Evolutionary conservation across 2,888 invertebrate genomes (phyloP).

Genomic region (Perizoma flavofasciatum): DNA sequence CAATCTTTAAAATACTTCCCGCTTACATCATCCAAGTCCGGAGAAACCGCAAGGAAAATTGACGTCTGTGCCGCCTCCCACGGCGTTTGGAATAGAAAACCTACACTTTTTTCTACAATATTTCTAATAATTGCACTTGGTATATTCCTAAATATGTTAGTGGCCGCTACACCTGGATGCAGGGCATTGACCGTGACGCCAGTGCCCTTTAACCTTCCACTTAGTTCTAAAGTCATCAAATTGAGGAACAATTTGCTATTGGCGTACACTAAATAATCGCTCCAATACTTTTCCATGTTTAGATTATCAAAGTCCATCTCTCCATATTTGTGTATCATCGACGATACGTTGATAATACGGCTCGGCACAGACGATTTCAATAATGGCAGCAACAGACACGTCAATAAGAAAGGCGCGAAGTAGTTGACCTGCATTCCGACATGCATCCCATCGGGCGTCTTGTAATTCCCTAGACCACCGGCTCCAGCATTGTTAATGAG

Average conservation of each 20-base stretch:
- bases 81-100: conserved; percentile 81
- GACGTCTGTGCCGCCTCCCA: conserved; percentile 87
- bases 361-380: conserved; percentile 85
- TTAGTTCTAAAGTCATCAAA: conserved; percentile 86
- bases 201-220: conserved; percentile 81
- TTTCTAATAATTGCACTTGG: conserved; percentile 62
- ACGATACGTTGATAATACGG: conserved; percentile 86
- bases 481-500: conserved; percentile 85
- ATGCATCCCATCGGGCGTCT: conserved; percentile 87
- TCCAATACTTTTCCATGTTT: conserved; percentile 80
- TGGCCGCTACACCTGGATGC: conserved; percentile 88
- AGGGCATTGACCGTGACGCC: conserved; percentile 88
- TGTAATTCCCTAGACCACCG: conserved; percentile 72
- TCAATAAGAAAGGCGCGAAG: conserved; percentile 88
- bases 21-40: conserved; percentile 82
- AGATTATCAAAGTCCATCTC: conserved; percentile 74
- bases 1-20: conserved; percentile 88
- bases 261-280: conserved; percentile 74
- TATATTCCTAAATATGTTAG: conserved; percentile 86
- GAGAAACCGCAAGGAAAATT: conserved; percentile 81
- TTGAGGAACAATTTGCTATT: conserved; percentile 86
- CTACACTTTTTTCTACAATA: conserved; percentile 53
- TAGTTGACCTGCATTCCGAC: conserved; percentile 89
- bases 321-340: conserved; percentile 80
- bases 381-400: conserved; percentile 81